Base-by-base conservation (phyloP, 2,888 invertebrate species). In the Plutella xylostella region DNA sequence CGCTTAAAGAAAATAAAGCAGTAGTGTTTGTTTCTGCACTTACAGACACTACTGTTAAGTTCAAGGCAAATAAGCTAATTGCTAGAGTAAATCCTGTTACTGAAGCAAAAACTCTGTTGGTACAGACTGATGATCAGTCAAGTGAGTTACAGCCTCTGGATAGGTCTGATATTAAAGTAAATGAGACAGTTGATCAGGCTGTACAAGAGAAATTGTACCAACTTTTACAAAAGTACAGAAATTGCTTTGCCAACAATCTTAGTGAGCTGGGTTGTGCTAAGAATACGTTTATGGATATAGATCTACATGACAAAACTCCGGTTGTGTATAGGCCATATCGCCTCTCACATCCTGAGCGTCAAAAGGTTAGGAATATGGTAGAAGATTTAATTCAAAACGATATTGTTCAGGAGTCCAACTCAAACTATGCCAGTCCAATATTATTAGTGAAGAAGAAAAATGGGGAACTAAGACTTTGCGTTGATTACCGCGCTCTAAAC, bases 401-500 rank as follows among this genome's bases (percentile, higher is more conserved):
- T 12, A 43, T 43, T 15, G 17, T 43, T 25, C 22, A 22, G 14
- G 43, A 43, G 17, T 43, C 42, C 11, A 19, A 12, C 7, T 43
- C 43, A 11, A 25, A 37, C 17, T 43, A 35, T 17, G 21, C 43
- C 11, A 43, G 35, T 22, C 43, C 43, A 21, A 34, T 42, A 19
- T 11, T 42, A 3, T 7, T 42, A 3, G 42, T 43, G 3, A n/a
- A 18, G 1, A 43, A 35, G 17, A 43, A 43, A 9, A 35, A 14
- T 12, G 35, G 35, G 11, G 33, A 42, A 2, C n/a, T 9, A 7
- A 31, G 33, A n/a, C 42, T 33, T 28, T 41, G 41, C 17, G 30
- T 41, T 4, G 41, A 41, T 18, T 41, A 15, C 18, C 45, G 47
- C 38, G 47, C 43, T 43, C 46, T 42, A 40, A 51, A 51, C 47